Conservation (phyloP, 2,113 vertebrate genomes). For the Corythornis madagascariensis region DNA sequence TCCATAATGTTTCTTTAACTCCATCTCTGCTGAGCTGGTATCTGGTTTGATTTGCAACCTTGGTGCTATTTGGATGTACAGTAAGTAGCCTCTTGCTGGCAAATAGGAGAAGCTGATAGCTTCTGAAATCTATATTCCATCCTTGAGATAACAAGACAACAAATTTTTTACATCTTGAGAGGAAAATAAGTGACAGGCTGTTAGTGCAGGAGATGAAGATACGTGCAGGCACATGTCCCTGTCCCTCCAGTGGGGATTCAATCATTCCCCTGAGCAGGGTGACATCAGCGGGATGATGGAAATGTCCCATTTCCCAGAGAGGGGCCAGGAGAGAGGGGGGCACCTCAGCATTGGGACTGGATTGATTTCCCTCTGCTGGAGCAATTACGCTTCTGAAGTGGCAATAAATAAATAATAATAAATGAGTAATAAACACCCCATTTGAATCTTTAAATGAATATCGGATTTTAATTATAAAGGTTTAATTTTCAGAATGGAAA, state of each 20-base stretch:
- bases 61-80: not conserved
- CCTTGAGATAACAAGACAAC: not conserved
- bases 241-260: not conserved
- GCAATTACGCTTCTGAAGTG: not conserved
- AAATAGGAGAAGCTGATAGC: not conserved
- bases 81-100: not conserved
- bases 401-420: slow-evolving; percentile 66
- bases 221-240: not conserved
- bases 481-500: slow-evolving; percentile 79
- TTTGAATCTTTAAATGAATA: slow-evolving; percentile 72
- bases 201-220: not conserved
- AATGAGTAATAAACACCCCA: slow-evolving; percentile 73
- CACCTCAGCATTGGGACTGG: not conserved
- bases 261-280: not conserved
- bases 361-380: not conserved
- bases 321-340: not conserved
- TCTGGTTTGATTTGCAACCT: not conserved
- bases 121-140: slow-evolving; percentile 9
- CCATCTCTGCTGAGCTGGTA: not conserved
- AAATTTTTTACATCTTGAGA: not conserved
- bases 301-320: not conserved
- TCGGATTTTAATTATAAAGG: slow-evolving; percentile 79
- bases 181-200: not conserved
- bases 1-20: fast-evolving
- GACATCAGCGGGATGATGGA: not conserved